Evolutionary conservation across 2,888 invertebrate genomes (phyloP).

Genomic region (Tiphia femorata): DNA sequence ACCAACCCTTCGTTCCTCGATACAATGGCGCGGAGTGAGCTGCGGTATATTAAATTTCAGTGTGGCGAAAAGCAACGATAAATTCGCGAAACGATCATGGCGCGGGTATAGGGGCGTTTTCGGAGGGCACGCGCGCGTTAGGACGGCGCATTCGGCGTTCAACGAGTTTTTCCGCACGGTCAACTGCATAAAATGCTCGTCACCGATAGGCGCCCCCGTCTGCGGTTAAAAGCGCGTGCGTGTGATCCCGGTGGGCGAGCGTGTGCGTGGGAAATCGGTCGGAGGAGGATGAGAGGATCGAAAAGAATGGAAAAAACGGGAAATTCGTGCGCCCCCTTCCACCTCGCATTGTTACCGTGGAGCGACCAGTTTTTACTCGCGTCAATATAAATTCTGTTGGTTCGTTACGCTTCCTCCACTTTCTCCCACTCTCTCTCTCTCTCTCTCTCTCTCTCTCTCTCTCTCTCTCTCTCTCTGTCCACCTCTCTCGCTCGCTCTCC

Average conservation of each 20-base stretch:
- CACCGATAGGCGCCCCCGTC: no score
- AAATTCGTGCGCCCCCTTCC: constrained; percentile 1
- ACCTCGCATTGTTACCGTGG: not conserved
- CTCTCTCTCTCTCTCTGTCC: not conserved
- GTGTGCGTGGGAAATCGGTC: not conserved
- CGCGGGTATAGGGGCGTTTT: no score
- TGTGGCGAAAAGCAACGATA: no score
- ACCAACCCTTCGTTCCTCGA: no score
- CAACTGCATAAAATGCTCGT: constrained; percentile 22
- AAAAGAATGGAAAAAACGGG: not conserved
- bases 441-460: not conserved
- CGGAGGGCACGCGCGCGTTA: constrained; percentile 6
- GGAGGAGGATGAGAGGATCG: not conserved
- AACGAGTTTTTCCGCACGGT: constrained; percentile 21
- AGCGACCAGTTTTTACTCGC: constrained; percentile 2
- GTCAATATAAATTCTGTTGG: constrained; percentile 3
- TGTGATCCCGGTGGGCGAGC: not conserved
- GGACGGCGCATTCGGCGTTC: constrained; percentile 10
- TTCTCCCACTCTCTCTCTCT: not conserved
- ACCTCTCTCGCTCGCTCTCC: no score
- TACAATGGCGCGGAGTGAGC: no score
- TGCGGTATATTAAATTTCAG: no score
- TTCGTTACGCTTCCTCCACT: not conserved
- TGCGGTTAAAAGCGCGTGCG: not conserved
- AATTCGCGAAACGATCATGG: no score